These are phyloP conservation scores for Neopelma chrysocephalum DNA, from an alignment of 2,797 vertebrate species.

Conservation along the genomic window DNA sequence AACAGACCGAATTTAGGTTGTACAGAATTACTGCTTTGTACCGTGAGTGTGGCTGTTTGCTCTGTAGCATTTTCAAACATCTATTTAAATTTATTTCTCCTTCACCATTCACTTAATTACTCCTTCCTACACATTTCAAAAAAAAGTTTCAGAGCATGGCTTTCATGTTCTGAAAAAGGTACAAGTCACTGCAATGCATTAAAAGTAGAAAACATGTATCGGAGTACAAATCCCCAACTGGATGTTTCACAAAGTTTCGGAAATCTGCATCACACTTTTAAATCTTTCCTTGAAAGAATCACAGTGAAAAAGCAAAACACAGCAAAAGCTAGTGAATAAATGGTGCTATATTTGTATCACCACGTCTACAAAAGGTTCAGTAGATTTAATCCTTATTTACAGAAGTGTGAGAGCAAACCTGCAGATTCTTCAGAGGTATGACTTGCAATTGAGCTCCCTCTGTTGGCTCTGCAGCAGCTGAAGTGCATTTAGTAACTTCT, in stretches of 20 bases:
- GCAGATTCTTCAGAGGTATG: not conserved
- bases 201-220: not conserved
- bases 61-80: constrained; percentile 47
- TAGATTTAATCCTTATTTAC: not conserved
- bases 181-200: not conserved
- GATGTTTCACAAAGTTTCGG: not conserved
- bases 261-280: not conserved
- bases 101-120: constrained; percentile 31
- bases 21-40: constrained; percentile 28
- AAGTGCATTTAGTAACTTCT: not conserved
- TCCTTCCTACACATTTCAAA: not conserved
- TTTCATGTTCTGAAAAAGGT: not conserved
- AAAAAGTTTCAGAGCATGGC: not conserved
- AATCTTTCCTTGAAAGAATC: not conserved
- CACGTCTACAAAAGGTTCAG: not conserved
- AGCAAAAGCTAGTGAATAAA: not conserved
- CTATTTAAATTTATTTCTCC: constrained; percentile 49
- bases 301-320: not conserved
- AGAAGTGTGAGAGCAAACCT: not conserved
- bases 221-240: accelerated
- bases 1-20: constrained; percentile 26
- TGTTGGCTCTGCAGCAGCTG: constrained; percentile 43
- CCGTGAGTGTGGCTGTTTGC: constrained; percentile 12
- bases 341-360: not conserved
- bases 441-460: constrained; percentile 46